Evolutionary conservation across 2,888 invertebrate genomes (phyloP).

Genomic region (Drosophila limbata): DNA sequence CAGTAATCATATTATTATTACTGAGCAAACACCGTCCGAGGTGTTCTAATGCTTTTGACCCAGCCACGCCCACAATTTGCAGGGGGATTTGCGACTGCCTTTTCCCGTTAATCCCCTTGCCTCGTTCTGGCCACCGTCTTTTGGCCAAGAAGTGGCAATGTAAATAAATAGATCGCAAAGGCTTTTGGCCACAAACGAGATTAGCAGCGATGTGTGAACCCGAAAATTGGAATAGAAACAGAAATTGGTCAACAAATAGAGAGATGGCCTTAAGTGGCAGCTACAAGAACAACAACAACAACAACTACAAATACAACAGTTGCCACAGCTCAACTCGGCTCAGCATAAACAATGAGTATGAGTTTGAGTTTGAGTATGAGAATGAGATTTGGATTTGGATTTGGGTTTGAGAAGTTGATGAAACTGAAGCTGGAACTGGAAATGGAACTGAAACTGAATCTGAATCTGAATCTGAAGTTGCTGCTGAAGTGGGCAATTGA

Average conservation of each 20-base stretch:
- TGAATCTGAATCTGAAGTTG: background rate
- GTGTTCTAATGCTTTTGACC: constrained; percentile 38
- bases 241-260: constrained; percentile 22
- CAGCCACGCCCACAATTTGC: constrained; percentile 35
- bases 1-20: constrained; percentile 76
- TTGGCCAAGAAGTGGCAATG: constrained; percentile 51
- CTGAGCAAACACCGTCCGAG: constrained; percentile 57
- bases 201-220: constrained; percentile 47
- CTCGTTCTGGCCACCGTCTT: background rate
- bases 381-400: constrained; percentile 13
- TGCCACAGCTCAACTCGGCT: constrained; percentile 27
- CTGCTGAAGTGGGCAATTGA: constrained; percentile 57
- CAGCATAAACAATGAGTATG: constrained; percentile 46
- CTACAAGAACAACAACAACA: constrained; percentile 40
- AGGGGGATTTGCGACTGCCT: constrained; percentile 34
- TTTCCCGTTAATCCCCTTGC: constrained; percentile 39
- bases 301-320: constrained; percentile 51
- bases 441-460: background rate
- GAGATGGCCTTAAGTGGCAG: constrained; percentile 47
- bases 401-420: background rate
- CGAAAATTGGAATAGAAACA: background rate
- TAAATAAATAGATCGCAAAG: constrained; percentile 51
- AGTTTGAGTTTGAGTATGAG: constrained; percentile 1
- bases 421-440: background rate
- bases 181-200: constrained; percentile 30